These are phyloP conservation scores for Cyprinella venusta DNA, from an alignment of 2,797 vertebrate genomes.

Conservation along the genomic window DNA sequence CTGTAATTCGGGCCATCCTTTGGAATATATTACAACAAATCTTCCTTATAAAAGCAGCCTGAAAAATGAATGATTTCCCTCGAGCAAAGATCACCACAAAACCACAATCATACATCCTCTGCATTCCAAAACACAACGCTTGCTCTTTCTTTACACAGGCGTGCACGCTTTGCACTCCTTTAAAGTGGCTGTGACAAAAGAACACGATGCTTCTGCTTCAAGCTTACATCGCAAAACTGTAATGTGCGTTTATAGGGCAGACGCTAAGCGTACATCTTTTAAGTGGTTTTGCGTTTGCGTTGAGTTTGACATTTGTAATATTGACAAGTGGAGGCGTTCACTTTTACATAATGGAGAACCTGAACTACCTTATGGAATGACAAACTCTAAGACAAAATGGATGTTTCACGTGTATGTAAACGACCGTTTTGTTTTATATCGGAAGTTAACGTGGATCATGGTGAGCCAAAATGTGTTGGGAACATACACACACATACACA, in stretches of 20 bases:
- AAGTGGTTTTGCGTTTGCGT: constrained; percentile 55
- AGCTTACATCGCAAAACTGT: constrained; percentile 45
- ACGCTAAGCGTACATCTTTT: constrained; percentile 65
- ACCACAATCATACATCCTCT: constrained; percentile 65
- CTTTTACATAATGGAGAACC: constrained; percentile 25
- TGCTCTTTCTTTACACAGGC: constrained; percentile 41
- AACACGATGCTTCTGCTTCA: constrained; percentile 56
- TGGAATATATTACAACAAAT: constrained; percentile 58
- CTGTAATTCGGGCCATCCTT: constrained; percentile 58
- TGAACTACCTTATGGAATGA: background rate
- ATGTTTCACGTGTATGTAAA: constrained; percentile 35
- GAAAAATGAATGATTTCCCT: constrained; percentile 68
- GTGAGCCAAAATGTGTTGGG: background rate
- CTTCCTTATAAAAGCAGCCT: constrained; percentile 57
- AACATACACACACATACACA: background rate
- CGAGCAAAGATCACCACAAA: constrained; percentile 64
- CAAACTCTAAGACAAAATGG: constrained; percentile 15
- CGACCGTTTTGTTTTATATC: constrained; percentile 27
- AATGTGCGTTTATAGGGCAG: constrained; percentile 57
- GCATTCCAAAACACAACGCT: constrained; percentile 51
- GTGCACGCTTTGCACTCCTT: constrained; percentile 53
- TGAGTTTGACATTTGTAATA: constrained; percentile 48
- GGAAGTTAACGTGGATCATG: background rate
- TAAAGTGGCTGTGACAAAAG: constrained; percentile 63
- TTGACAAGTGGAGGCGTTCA: constrained; percentile 25